A percentile compares a stretch with the other conserved stretches of the same genome.
phyloP scores from a whole-genome alignment of 2,888 invertebrate genomes.

The Bugula neritina region DNA sequence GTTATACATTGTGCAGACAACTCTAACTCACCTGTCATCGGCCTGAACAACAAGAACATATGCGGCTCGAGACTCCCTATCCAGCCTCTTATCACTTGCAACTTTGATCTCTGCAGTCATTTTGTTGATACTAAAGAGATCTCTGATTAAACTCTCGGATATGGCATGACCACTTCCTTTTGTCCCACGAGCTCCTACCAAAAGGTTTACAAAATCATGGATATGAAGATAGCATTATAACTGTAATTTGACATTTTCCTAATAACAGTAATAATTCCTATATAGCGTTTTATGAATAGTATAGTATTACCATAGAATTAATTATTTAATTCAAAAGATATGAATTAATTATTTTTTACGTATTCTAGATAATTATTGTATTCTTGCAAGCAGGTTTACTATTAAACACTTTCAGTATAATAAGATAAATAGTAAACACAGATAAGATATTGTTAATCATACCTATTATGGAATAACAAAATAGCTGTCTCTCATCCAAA shows the following conservation, averaged over 20 bases:
- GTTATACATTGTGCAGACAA: no score
- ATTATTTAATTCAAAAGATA: no score
- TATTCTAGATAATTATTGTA: neutral
- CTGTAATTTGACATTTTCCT: no score
- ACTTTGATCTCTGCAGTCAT: neutral
- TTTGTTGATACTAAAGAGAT: constrained; percentile 1
- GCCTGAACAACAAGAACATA: constrained; percentile 19
- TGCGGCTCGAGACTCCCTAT: neutral
- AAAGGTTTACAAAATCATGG: no score
- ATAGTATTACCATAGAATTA: no score
- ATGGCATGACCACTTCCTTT: neutral
- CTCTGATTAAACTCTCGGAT: neutral
- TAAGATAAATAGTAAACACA: neutral
- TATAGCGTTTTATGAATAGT: no score
- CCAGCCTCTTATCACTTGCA: neutral
- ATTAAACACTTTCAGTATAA: neutral
- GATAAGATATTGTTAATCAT: neutral
- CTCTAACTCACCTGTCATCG: constrained; percentile 23
- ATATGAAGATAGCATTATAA: no score
- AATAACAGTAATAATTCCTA: no score
- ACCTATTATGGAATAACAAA: constrained; percentile 15
- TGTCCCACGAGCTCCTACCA: neutral
- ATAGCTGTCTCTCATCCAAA: neutral
- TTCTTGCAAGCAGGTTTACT: neutral
- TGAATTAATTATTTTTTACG: no score